These are phyloP conservation scores for Clarias macrocephalus DNA, from an alignment of 2,113 vertebrate species.

Conservation along the genomic window DNA sequence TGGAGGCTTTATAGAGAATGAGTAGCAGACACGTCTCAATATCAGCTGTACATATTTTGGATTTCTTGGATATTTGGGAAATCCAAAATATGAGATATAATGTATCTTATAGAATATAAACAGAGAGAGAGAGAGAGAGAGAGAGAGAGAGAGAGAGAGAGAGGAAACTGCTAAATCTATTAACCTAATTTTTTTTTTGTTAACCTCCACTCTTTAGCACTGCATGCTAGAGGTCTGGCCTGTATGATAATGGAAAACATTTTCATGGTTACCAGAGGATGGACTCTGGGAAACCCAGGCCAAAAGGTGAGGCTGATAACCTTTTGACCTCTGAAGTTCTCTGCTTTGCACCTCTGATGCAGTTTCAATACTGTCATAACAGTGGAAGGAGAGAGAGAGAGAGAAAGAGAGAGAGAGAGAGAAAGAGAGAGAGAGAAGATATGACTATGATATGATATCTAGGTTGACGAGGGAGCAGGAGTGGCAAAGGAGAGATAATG, in stretches of 20 bases:
- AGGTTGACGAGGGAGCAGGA: constrained; percentile 52
- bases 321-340: constrained; percentile 46
- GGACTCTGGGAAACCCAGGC: constrained; percentile 36
- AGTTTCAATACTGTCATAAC: constrained; percentile 30
- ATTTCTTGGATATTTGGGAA: too few relatives aligned
- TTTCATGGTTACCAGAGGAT: constrained; percentile 47
- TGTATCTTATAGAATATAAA: too few relatives aligned
- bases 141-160: too few relatives aligned
- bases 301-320: constrained; percentile 55
- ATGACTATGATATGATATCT: constrained; percentile 54
- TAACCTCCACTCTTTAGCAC: not conserved
- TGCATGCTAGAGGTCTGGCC: constrained; percentile 16
- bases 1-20: too few relatives aligned
- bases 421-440: constrained; percentile 26
- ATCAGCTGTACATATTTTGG: too few relatives aligned
- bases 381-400: not conserved
- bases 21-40: too few relatives aligned
- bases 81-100: too few relatives aligned
- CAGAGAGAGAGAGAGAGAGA: too few relatives aligned
- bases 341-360: constrained; percentile 49
- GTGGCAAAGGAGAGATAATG: constrained; percentile 50
- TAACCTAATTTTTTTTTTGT: constrained; percentile 16
- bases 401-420: constrained; percentile 28
- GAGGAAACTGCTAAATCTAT: not conserved
- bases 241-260: constrained; percentile 42